Base-by-base conservation (phyloP, 2,888 invertebrate genomes). In the Fissipunctia ypsillon region DNA sequence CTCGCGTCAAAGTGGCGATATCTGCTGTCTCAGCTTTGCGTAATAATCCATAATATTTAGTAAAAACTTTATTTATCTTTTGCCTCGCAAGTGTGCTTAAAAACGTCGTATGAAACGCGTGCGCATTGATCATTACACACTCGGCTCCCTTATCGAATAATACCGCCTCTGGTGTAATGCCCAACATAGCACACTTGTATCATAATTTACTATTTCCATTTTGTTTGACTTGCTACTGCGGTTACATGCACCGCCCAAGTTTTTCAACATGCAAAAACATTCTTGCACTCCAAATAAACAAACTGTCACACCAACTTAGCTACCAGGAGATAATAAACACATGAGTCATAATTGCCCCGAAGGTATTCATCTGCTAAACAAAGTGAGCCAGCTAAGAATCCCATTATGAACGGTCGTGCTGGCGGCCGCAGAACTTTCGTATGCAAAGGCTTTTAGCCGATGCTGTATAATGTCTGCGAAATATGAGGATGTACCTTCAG, bases 391-490 rank as follows among this genome's bases (percentile, higher is more conserved):
- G 78, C 85, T 86, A 85, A 87, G 87, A 87, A 88, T 85, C 83
- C 83, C 77, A 87, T 87, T 88, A 88, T 71, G 81, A 81, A 66
- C 66, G 73, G 78, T 79, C 68, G 76, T 82, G 75, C 78, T 65
- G 66, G 72, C 68, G 74, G 86, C 79, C 84, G 79, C 82, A 85
- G 83, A 88, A 91, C 86, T 91, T 91, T 89, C 87, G 88, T 89
- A 90, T 90, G 89, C 90, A 89, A 89, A 89, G 87, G 90, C 91
- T 91, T 91, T 91, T 90, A 91, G 90, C 84, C 80, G 82, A 89
- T 90, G 90, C 87, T 87, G 88, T 86, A 87, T 91, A 89, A 90
- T 90, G 86, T 85, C 71, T 84, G 84, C 86, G 83, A 90, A 90
- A 90, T 90, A 90, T 90, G 87, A 88, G 78, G 82, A 80, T 70